Conservation (phyloP, 2,113 vertebrate genomes). For the Erpornis zantholeuca region DNA sequence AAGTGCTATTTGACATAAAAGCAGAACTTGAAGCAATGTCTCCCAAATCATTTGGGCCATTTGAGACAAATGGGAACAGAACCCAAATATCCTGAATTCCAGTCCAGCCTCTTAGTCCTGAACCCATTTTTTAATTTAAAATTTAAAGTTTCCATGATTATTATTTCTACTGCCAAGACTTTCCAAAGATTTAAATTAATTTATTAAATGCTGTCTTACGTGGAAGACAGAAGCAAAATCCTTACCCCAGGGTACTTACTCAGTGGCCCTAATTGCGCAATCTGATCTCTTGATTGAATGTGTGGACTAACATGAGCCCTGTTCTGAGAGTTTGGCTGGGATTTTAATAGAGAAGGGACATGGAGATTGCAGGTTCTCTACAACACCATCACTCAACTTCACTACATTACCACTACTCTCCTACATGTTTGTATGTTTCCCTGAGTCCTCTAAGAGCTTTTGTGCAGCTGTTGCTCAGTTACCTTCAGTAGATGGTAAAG, state of each 20-base stretch:
- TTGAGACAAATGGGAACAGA: background rate
- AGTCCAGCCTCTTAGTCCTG: background rate
- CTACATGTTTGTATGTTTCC: background rate
- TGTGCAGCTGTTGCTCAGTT: background rate
- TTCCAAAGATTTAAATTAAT: constrained; percentile 22
- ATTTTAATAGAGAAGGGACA: background rate
- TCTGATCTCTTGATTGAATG: constrained; percentile 24
- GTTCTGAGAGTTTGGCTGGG: background rate
- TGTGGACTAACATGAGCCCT: background rate
- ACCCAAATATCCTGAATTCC: background rate
- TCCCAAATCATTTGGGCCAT: background rate
- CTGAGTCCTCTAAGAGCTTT: background rate
- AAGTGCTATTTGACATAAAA: background rate
- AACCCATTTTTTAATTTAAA: background rate
- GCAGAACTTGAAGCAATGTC: background rate
- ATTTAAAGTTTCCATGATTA: background rate
- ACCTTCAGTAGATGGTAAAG: background rate
- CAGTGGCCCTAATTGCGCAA: background rate
- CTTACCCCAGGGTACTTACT: background rate
- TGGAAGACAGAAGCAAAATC: constrained; percentile 35
- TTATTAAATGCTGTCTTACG: constrained; percentile 7
- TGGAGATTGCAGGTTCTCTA: background rate
- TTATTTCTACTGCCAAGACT: background rate
- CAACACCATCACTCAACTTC: background rate
- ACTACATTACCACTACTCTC: background rate